These are phyloP conservation scores for Diceros bicornis DNA, from an alignment of 2,797 vertebrate species.

Conservation along the genomic window DNA sequence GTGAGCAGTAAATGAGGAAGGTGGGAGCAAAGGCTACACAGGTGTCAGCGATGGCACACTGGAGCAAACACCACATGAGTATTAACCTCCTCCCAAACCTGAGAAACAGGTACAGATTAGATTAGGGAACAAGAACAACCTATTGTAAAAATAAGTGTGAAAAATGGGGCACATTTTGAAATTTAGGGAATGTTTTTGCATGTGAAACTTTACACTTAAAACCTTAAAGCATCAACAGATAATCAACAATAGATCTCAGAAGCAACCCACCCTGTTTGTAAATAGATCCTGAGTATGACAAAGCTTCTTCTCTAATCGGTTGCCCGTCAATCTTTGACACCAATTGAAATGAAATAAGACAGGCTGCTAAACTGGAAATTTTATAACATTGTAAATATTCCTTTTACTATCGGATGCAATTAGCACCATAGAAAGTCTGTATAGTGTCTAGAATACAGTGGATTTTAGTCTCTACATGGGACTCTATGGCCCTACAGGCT, in stretches of 20 bases:
- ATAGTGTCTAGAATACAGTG: no score
- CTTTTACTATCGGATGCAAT: neutral
- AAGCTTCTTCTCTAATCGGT: neutral
- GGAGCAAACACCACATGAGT: conserved; percentile 60
- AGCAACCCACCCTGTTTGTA: neutral
- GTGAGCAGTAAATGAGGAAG: conserved; percentile 72
- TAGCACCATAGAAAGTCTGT: neutral
- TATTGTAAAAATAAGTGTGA: neutral
- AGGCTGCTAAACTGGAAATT: neutral
- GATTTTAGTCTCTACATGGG: no score
- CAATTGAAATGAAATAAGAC: neutral
- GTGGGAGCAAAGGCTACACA: conserved; percentile 46
- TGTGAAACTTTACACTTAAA: neutral
- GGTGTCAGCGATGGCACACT: neutral
- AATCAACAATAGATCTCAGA: neutral
- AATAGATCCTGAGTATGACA: neutral
- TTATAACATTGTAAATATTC: neutral
- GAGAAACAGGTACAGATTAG: neutral
- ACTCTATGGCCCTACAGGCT: no score
- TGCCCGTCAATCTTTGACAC: neutral
- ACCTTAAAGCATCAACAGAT: neutral
- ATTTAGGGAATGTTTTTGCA: neutral
- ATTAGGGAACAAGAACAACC: no score
- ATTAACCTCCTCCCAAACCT: conserved; percentile 82
- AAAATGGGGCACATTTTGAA: neutral